Conservation (phyloP, 2,113 vertebrate genomes). For the Channa argus region DNA sequence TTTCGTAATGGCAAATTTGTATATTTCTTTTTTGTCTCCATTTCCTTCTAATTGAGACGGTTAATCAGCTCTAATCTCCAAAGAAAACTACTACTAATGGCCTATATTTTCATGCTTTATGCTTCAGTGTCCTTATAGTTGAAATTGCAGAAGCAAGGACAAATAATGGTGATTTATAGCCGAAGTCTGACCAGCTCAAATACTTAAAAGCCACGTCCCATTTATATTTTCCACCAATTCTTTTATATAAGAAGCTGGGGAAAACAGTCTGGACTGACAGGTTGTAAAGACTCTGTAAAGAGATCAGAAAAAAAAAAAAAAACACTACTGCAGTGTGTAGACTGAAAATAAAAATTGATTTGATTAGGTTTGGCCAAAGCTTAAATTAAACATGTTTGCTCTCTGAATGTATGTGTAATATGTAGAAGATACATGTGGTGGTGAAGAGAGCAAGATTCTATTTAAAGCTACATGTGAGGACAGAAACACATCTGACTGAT, state of each 20-base stretch:
- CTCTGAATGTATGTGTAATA: not conserved
- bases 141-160: not conserved
- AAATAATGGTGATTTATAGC: not conserved
- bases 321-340: not conserved
- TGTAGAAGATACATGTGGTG: not conserved
- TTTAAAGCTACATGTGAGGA: not conserved
- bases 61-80: not conserved
- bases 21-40: no score
- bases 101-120: not conserved
- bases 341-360: slow-evolving; percentile 1
- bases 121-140: no score
- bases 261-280: not conserved
- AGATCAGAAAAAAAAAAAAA: slow-evolving; percentile 16
- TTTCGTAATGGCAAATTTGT: no score
- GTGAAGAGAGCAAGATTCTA: not conserved
- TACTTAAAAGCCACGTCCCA: not conserved
- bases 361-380: slow-evolving; percentile 21
- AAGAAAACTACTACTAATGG: no score
- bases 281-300: not conserved
- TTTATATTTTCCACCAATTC: fast-evolving
- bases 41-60: not conserved
- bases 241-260: not conserved
- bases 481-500: not conserved
- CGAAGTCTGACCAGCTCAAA: not conserved
- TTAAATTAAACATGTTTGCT: slow-evolving; percentile 17